Conservation (phyloP, 2,888 invertebrate species). For the Trilocha varians region DNA sequence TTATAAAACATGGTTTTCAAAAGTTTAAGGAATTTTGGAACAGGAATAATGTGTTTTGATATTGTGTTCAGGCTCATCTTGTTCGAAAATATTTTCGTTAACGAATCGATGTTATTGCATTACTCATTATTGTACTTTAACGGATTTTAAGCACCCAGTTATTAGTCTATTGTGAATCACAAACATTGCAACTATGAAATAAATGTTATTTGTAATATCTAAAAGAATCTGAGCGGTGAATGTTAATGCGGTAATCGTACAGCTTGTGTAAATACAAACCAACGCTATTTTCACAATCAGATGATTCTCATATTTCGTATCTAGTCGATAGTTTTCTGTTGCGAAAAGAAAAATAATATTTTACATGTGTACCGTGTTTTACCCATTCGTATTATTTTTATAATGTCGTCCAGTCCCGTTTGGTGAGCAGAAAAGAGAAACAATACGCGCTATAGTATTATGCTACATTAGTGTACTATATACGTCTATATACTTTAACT, state of each 20-base stretch:
- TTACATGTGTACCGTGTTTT: slow-evolving; percentile 20
- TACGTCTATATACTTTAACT: slow-evolving; percentile 14
- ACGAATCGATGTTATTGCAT: too few species aligned
- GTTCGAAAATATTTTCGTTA: too few species aligned
- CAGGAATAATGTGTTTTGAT: too few species aligned
- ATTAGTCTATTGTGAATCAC: not conserved
- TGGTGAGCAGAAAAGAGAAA: slow-evolving; percentile 68
- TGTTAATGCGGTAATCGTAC: slow-evolving; percentile 18
- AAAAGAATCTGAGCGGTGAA: slow-evolving; percentile 12
- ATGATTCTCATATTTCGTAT: slow-evolving; percentile 98
- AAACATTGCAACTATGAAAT: slow-evolving; percentile 12
- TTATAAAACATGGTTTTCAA: too few species aligned
- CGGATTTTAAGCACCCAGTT: too few species aligned
- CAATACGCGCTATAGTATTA: slow-evolving; percentile 60
- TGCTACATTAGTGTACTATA: slow-evolving; percentile 15
- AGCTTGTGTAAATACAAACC: slow-evolving; percentile 77
- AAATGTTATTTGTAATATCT: slow-evolving; percentile 24
- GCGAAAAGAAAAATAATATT: slow-evolving; percentile 1
- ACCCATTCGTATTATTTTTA: slow-evolving; percentile 13
- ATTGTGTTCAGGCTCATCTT: too few species aligned
- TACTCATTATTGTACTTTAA: too few species aligned
- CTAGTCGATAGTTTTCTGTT: slow-evolving; percentile 97
- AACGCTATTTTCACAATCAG: slow-evolving; percentile 97
- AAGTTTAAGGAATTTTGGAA: too few species aligned
- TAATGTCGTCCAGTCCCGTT: slow-evolving; percentile 56